These are phyloP conservation scores for Phacellophora camtschatica DNA, from an alignment of 30 jellyfish, hydroid and myxozoan species.

Conservation along the genomic window DNA sequence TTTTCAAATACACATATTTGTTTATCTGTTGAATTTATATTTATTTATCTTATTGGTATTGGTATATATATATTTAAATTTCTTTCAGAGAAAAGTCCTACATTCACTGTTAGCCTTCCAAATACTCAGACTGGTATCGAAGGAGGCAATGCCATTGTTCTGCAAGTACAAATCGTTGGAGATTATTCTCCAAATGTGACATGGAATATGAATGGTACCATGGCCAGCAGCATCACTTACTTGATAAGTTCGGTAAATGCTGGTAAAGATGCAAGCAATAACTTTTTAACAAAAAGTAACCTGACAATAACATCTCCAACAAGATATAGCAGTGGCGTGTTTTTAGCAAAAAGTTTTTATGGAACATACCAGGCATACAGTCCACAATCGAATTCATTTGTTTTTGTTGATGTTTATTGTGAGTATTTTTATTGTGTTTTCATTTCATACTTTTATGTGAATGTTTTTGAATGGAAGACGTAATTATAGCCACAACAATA, in stretches of 20 bases:
- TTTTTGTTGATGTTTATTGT: constrained; percentile 29
- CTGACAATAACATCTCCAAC: constrained; percentile 43
- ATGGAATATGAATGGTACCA: constrained; percentile 34
- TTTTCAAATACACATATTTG: too few species aligned
- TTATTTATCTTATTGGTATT: too few species aligned
- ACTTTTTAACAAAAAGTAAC: constrained; percentile 24
- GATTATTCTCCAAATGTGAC: constrained; percentile 11
- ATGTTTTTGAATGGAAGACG: too few species aligned
- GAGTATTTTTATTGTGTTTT: constrained; percentile 21
- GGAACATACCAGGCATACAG: constrained; percentile 53
- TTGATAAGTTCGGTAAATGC: neutral
- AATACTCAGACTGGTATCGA: neutral
- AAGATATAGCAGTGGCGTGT: constrained; percentile 9
- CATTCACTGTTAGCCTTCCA: constrained; percentile 4
- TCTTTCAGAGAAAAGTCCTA: constrained; percentile 29
- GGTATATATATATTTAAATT: neutral
- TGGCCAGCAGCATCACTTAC: neutral
- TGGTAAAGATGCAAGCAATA: neutral
- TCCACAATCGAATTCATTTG: constrained; percentile 27
- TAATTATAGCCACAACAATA: too few species aligned
- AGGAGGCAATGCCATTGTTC: constrained; percentile 9
- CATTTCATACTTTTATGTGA: too few species aligned
- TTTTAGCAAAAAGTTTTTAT: constrained; percentile 46
- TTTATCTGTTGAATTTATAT: too few species aligned
- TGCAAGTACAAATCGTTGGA: constrained; percentile 14